These are phyloP conservation scores for Mellivora capensis DNA, from an alignment of 2,113 vertebrate genomes.

Conservation along the genomic window DNA sequence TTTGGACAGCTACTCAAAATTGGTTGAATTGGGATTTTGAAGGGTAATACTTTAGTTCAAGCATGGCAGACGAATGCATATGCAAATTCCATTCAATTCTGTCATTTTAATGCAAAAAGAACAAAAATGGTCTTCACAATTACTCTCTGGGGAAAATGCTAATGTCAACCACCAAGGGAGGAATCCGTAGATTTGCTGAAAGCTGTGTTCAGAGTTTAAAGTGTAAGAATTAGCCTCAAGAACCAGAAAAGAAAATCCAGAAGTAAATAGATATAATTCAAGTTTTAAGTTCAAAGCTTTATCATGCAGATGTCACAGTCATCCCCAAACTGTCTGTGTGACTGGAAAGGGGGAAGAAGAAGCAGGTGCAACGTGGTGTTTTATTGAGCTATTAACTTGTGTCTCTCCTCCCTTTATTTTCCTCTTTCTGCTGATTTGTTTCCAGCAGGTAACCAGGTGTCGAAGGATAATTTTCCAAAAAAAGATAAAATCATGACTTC, in stretches of 20 bases:
- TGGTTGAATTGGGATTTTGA: conserved; percentile 46
- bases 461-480: conserved; percentile 22
- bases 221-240: background rate
- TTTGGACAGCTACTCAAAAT: conserved; percentile 41
- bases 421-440: conserved; percentile 10
- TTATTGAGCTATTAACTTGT: background rate
- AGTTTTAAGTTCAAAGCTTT: background rate
- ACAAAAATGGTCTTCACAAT: conserved; percentile 23
- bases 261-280: background rate
- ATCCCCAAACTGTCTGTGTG: too few relatives aligned
- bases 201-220: background rate
- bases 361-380: background rate
- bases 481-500: conserved; percentile 6
- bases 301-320: background rate
- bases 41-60: conserved; percentile 60
- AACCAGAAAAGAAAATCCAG: background rate
- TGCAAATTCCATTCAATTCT: conserved; percentile 47
- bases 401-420: background rate
- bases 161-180: background rate
- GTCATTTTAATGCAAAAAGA: conserved; percentile 50
- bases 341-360: background rate
- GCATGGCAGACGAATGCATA: conserved; percentile 35
- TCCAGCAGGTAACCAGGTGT: conserved; percentile 12
- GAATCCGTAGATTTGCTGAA: background rate
- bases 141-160: conserved; percentile 21